phyloP scores from a whole-genome alignment of 1,140 invertebrate genomes.

The Pemphigus obesinymphae region DNA sequence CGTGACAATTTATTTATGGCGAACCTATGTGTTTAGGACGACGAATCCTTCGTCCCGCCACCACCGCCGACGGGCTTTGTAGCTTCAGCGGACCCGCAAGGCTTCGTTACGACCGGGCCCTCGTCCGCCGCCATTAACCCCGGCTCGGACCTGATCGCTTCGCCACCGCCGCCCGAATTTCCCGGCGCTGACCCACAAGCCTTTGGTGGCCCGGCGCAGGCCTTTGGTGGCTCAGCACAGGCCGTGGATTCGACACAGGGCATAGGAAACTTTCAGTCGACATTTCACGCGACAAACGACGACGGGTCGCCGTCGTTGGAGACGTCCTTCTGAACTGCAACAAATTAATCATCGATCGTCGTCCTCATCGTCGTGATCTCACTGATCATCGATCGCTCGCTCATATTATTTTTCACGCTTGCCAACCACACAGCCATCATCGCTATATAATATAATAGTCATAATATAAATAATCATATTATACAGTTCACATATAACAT shows the following conservation, averaged over 20 bases:
- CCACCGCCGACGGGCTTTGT: background rate
- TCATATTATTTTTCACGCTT: background rate
- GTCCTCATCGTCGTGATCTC: background rate
- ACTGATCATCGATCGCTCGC: background rate
- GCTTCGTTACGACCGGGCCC: background rate
- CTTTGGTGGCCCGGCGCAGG: background rate
- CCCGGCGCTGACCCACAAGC: background rate
- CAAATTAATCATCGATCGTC: no score
- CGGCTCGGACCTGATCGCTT: background rate
- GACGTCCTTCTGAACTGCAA: background rate
- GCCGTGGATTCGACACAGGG: background rate
- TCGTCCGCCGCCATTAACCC: background rate
- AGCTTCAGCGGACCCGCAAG: background rate
- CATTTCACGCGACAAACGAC: background rate
- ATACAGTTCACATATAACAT: no score
- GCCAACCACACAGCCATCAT: background rate
- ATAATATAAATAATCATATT: background rate
- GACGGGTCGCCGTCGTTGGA: conserved; percentile 3
- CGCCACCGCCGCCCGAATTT: background rate
- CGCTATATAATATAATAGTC: background rate
- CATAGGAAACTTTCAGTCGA: no score
- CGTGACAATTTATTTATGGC: no score
- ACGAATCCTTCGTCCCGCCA: background rate
- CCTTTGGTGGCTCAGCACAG: background rate
- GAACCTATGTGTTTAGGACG: background rate